Evolutionary conservation across 2,113 vertebrate species (phyloP).

Genomic region (Chinchilla lanigera): DNA sequence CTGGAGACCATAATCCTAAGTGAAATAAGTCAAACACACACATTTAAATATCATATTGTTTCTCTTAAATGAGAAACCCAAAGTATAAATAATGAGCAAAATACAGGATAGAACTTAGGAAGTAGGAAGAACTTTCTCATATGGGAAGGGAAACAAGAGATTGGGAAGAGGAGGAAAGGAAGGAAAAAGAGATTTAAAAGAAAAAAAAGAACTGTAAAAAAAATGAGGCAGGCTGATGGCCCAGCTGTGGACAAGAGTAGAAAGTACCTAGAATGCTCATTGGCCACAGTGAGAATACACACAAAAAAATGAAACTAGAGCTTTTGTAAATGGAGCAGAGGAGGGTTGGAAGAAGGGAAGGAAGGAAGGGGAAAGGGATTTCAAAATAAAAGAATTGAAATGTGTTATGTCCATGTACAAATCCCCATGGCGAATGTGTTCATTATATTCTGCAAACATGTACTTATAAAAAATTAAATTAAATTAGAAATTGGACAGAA

Average conservation of each 20-base stretch:
- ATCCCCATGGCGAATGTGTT: not conserved
- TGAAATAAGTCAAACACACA: not conserved
- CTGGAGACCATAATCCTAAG: not conserved
- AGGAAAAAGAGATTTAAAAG: not conserved
- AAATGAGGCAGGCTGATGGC: not conserved
- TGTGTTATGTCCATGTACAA: not conserved
- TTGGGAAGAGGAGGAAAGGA: not conserved
- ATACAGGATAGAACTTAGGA: not conserved
- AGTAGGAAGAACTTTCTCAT: not conserved
- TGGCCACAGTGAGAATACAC: not conserved
- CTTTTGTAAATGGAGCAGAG: not conserved
- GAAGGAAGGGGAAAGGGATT: not conserved
- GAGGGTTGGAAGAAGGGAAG: not conserved
- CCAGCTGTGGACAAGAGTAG: not conserved
- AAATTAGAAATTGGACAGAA: not conserved
- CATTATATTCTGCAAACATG: not conserved
- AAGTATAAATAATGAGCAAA: not conserved
- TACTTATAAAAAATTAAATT: not conserved
- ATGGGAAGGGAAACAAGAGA: not conserved
- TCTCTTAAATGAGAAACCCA: not conserved
- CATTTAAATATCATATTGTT: not conserved
- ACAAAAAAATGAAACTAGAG: not conserved
- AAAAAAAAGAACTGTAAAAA: not conserved
- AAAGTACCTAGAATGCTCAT: not conserved
- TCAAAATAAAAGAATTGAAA: not conserved